Conservation (phyloP, 2,797 vertebrate genomes). For the Passerculus sandwichensis region DNA sequence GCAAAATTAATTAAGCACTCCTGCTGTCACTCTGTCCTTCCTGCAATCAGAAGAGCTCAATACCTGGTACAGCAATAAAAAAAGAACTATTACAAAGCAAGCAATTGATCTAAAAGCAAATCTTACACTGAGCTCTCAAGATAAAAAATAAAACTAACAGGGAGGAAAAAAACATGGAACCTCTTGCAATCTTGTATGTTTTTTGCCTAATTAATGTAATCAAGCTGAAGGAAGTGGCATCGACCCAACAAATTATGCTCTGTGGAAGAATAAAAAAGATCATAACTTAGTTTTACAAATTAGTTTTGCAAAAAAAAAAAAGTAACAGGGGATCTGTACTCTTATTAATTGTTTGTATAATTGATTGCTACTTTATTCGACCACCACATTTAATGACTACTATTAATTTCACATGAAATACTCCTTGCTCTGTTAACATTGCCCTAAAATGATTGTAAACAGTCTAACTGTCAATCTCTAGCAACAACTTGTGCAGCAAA, state of each 20-base stretch:
- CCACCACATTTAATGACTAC: neutral
- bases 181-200: neutral
- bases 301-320: neutral
- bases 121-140: neutral
- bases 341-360: neutral
- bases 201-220: conserved; percentile 84
- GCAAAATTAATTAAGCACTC: conserved; percentile 67
- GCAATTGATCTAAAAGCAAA: neutral
- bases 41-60: conserved; percentile 55
- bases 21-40: conserved; percentile 54
- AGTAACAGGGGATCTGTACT: neutral
- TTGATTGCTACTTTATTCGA: neutral
- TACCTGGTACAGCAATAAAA: neutral
- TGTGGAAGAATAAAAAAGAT: neutral
- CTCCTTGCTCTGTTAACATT: neutral
- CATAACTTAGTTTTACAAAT: neutral
- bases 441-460: neutral
- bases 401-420: neutral
- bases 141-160: neutral
- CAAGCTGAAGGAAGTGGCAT: conserved; percentile 81
- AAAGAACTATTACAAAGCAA: neutral
- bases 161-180: neutral
- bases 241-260: conserved; percentile 69
- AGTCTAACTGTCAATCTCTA: neutral
- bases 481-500: neutral